Evolutionary conservation across 2,113 vertebrate species (phyloP), one percentile per base, ranked within the genome.

Genomic region (Raja brachyura): DNA sequence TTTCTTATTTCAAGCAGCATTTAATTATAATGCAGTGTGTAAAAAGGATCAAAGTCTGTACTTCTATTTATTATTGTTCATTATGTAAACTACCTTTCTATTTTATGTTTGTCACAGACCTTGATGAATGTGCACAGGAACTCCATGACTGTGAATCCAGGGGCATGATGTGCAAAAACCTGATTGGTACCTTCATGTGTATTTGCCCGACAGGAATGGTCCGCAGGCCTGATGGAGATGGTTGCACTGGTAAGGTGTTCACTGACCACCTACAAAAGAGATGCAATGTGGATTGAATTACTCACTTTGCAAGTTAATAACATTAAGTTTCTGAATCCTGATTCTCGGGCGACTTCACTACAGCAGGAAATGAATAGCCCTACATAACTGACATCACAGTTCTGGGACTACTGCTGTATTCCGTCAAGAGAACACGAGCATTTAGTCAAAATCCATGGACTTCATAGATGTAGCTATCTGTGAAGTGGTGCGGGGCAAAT

Each of bases 141-240:
- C 95, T 98, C 11, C 97, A 98, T 48, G 96, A 97, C 94, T 98
- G 97, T 66, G 96, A 97, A 93, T 97, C 96, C 5, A 95, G 96
- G 94, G 97, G 97, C 93, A 98, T 98, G 97, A 94, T 96, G 93
- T 98, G 97, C 94, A 98, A 98, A 95, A 98, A 98, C 90, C 95
- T 98, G 93, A 97, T 97, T 3, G 97, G 97, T 93, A 97, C 97
- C 16, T 98, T 98, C n/a, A 95, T 98, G 96, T 98, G 97, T 93
- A 94, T 97, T 94, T 98, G 97, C 93, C 97, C 97, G 0, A 94
- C 95, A n/a, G 97, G 97, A 70, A 97, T 97, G 97, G 94, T 94
- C 16, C 95, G 94, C 22, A 96, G 96, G 94, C 95, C 96, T 2
- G 97, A 97, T 3, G 97, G 97, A 83, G 97, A 97, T 92, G 95